Base-by-base conservation (phyloP, 2,888 invertebrate genomes). In the Caenorhabditis imperialis region DNA sequence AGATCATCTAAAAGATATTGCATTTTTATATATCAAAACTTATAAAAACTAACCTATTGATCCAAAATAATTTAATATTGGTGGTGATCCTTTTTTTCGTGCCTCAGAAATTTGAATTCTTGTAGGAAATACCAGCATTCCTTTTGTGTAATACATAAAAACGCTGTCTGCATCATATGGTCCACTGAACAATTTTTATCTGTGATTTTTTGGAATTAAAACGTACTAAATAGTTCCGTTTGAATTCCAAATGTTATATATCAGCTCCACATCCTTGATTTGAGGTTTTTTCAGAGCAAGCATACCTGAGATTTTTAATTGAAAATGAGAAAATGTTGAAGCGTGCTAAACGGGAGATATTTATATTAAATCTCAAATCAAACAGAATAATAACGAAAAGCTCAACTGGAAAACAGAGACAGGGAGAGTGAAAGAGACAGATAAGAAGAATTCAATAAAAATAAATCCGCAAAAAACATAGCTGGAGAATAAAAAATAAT, bases 161-260 rank as follows among this genome's bases (percentile, higher is more conserved):
- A 67, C 33, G 0, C 25, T 40, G 1, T 67, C 44, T 4, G 51
- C 50, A 1, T 35, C 25, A 33, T 67, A 67, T n/a, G 67, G 67
- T 10, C 67, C 67, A 22, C 67, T 67, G 30, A 30, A 30, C 30
- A 30, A 10, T 30, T 7, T 7, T 7, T 30, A 7, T 18, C 27
- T 42, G 14, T 27, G 27, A 7, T 42, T 16, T 54, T 30, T 7
- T 30, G 10, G 14, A 12, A 42, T n/a, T 2, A 48, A 12, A 33
- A 51, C 67, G 27, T 20, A 67, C 67, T 57, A 67, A n/a, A 57
- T 67, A 35, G 57, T 51, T 6, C 67, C 67, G 48, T 67, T 67
- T 22, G 20, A 35, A 14, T 67, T 57, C 67, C 67, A 67, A 16
- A 67, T 51, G 22, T 45, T 35, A 30, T 51, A 67, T 1, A 37